These are phyloP conservation scores for Chymomyza fuscimana DNA, from an alignment of 2,888 invertebrate genomes.

Conservation along the genomic window DNA sequence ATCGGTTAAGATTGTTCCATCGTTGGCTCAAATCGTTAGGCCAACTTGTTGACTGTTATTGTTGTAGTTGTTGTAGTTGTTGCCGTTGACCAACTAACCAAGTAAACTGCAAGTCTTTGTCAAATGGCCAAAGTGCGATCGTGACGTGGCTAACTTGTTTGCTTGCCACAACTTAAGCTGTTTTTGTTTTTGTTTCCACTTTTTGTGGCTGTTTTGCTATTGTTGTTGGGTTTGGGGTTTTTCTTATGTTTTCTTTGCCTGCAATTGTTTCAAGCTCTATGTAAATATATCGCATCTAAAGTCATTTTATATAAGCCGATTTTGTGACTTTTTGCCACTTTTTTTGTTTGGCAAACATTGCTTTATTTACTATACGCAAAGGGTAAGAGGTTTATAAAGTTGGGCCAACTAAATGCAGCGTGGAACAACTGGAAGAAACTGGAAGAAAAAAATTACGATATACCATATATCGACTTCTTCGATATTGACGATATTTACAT, in stretches of 20 bases:
- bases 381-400: neutral
- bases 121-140: constrained; percentile 68
- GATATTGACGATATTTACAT: too few relatives aligned
- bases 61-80: constrained; percentile 8
- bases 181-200: constrained; percentile 17
- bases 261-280: constrained; percentile 59
- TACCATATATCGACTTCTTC: too few relatives aligned
- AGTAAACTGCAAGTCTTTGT: constrained; percentile 55
- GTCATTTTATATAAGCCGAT: constrained; percentile 71
- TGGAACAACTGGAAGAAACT: too few relatives aligned
- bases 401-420: constrained; percentile 2
- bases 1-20: neutral
- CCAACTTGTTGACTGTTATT: neutral
- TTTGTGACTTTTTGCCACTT: constrained; percentile 33
- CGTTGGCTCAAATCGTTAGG: neutral
- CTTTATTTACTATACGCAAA: neutral
- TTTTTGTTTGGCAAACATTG: constrained; percentile 20
- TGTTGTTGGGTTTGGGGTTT: constrained; percentile 37
- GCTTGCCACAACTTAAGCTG: constrained; percentile 28
- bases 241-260: constrained; percentile 34
- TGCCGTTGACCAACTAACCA: constrained; percentile 69
- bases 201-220: constrained; percentile 27
- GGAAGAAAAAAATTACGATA: too few relatives aligned
- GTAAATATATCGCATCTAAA: constrained; percentile 74
- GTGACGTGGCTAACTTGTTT: constrained; percentile 75